These are phyloP conservation scores for Mercenaria mercenaria DNA, from an alignment of 1,140 invertebrate genomes.

Conservation along the genomic window DNA sequence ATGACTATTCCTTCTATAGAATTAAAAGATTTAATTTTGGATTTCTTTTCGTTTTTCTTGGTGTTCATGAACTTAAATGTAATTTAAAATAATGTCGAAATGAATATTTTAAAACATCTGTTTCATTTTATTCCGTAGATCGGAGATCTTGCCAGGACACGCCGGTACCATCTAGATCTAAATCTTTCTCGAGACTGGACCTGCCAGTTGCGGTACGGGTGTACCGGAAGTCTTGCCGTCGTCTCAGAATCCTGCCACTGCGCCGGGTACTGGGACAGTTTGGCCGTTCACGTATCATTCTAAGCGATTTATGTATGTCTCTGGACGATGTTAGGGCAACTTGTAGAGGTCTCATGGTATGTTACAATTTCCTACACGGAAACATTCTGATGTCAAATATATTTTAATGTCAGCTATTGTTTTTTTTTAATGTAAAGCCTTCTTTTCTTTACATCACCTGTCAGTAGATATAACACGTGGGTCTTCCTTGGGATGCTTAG, in stretches of 20 bases:
- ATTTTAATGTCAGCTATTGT: no score
- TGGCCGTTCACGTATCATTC: constrained; percentile 56
- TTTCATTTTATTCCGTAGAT: neutral
- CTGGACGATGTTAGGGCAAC: constrained; percentile 60
- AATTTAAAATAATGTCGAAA: no score
- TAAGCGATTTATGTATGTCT: constrained; percentile 68
- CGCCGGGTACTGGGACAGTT: constrained; percentile 64
- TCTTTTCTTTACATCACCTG: constrained; percentile 38
- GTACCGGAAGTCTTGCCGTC: constrained; percentile 48
- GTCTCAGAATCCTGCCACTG: constrained; percentile 49
- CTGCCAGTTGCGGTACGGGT: constrained; percentile 20
- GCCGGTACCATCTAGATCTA: constrained; percentile 6
- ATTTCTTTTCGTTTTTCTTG: no score
- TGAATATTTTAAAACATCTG: no score
- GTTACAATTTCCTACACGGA: no score
- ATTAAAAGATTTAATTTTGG: no score
- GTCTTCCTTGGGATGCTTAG: no score
- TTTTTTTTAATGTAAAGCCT: no score
- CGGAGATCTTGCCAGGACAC: neutral
- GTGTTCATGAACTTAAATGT: no score
- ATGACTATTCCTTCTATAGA: no score
- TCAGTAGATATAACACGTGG: no score
- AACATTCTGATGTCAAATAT: constrained; percentile 39
- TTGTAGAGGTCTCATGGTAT: constrained; percentile 67
- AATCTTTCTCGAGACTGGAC: constrained; percentile 14